These are phyloP conservation scores for Lasiommata megera DNA, from an alignment of 2,888 invertebrate species.

Conservation along the genomic window DNA sequence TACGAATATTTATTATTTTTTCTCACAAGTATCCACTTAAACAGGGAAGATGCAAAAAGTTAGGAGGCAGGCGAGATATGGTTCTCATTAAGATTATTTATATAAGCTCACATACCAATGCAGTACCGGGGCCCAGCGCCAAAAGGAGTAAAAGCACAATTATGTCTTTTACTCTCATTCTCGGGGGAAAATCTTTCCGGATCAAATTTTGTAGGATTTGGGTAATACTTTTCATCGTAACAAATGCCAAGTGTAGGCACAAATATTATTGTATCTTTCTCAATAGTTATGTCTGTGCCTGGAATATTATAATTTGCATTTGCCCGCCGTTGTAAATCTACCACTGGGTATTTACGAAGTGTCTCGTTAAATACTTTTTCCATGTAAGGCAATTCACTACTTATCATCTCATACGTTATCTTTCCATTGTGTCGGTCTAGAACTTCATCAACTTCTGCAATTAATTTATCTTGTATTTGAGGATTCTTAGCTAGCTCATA, in stretches of 20 bases:
- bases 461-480: constrained; percentile 55
- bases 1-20: too few species aligned
- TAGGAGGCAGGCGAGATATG: background rate
- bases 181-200: constrained; percentile 66
- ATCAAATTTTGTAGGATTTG: constrained; percentile 65
- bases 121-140: constrained; percentile 60
- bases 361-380: constrained; percentile 51
- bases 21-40: too few species aligned
- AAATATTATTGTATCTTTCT: background rate
- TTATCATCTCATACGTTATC: constrained; percentile 56
- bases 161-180: constrained; percentile 45
- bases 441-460: constrained; percentile 48
- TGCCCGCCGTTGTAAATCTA: background rate
- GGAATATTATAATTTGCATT: background rate
- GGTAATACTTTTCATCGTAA: constrained; percentile 56
- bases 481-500: constrained; percentile 57
- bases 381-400: constrained; percentile 56
- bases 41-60: too few species aligned
- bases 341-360: background rate
- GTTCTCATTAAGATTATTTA: background rate
- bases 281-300: background rate
- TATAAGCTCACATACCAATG: constrained; percentile 49
- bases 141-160: constrained; percentile 61
- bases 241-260: background rate
- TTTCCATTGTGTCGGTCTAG: constrained; percentile 45